phyloP scores from a whole-genome alignment of 2,888 invertebrate genomes.

The Cosmorhoe ocellata region DNA sequence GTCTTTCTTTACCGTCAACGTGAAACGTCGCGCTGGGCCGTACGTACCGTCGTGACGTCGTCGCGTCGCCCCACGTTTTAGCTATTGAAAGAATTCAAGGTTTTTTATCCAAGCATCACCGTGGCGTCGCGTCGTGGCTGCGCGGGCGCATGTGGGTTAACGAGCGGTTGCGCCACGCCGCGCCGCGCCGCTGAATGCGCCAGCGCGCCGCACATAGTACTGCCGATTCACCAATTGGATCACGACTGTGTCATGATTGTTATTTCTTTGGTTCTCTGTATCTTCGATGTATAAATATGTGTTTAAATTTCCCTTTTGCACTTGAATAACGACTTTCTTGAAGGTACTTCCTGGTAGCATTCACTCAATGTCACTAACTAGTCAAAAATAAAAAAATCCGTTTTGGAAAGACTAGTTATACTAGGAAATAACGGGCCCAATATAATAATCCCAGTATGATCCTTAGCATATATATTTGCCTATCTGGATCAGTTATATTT shows the following conservation, averaged over 20 bases:
- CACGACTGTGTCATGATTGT: conserved; percentile 47
- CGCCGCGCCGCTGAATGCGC: conserved; percentile 44
- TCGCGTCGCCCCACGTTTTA: neutral
- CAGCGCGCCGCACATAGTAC: conserved; percentile 33
- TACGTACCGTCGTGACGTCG: neutral
- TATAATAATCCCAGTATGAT: too few relatives aligned
- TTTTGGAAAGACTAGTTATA: too few relatives aligned
- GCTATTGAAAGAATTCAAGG: conserved; percentile 19
- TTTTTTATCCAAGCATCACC: conserved; percentile 18
- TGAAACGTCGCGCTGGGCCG: too few relatives aligned
- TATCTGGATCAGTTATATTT: too few relatives aligned
- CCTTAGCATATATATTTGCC: too few relatives aligned
- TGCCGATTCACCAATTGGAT: conserved; percentile 42
- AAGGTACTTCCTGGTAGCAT: too few relatives aligned
- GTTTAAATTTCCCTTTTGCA: neutral
- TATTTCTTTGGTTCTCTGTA: conserved; percentile 34
- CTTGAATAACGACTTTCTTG: neutral
- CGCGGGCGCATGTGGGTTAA: conserved; percentile 70
- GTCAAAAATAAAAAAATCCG: too few relatives aligned
- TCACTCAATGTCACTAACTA: too few relatives aligned
- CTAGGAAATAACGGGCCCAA: too few relatives aligned
- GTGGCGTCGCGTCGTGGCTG: conserved; percentile 22
- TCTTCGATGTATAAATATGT: conserved; percentile 6
- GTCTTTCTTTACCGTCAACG: too few relatives aligned
- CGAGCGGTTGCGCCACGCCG: conserved; percentile 67